Evolutionary conservation across 2,888 invertebrate species (phyloP), one percentile per base, ranked within the genome.

Genomic region (Disparrhopalites patrizii): DNA sequence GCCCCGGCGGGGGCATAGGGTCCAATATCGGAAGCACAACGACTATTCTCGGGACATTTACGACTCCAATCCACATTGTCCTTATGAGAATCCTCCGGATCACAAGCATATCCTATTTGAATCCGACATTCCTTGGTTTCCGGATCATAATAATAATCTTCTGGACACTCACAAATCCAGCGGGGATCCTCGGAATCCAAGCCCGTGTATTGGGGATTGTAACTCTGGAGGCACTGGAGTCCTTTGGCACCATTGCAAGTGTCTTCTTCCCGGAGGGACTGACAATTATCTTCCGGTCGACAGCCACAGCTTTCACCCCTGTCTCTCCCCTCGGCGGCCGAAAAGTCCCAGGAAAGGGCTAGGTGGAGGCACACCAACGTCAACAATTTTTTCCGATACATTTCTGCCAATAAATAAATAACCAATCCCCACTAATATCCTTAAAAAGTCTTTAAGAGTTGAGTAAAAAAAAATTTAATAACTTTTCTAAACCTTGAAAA

Each of bases 1-100:
- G 64, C 64, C 31, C 64, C 64, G 43, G 10, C 15, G 3, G 64
- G 64, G 31, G 56, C 64, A 31, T 64, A 64, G 15, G 50, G 56
- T 23, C 64, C 64, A 13, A 64, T n/a, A 33, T 64, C 50, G 23
- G 33, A 30, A n/a, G 56, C 47, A 27, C 64, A 64, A 31, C 25
- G 33, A 3, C 27, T 56, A 47, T 64, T 56, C 15, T 56, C 36
- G 20, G 64, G 64, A 25, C 64, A 64, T 25, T 47, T 55, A 18
- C 47, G 31, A 1, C 50, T 36, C 64, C 64, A 64, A 23, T 18
- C 20, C 18, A 30, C 58, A 10, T 30, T 23, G 8, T 30, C 27
- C 4, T n/a, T 5, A 23, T 13, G 33, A 2, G 25, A 18, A 18
- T 54, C 15, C 1, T 38, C 47, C 3, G 64, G 64, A 18, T 64